These are phyloP conservation scores for Tiphia femorata DNA, from an alignment of 2,888 invertebrate genomes.

Conservation along the genomic window DNA sequence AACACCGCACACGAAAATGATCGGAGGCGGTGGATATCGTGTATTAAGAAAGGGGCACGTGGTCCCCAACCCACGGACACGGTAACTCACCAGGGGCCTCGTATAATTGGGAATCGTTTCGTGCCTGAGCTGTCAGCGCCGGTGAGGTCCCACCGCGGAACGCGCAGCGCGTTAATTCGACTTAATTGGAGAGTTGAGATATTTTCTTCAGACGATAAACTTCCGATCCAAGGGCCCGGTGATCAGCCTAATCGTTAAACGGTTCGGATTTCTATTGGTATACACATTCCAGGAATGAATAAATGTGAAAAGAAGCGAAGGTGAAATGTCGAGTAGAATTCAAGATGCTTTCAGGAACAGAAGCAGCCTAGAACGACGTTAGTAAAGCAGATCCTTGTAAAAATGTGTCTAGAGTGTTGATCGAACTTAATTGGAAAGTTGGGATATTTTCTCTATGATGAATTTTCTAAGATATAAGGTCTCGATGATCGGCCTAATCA, in stretches of 20 bases:
- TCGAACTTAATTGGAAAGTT: no score
- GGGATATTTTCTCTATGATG: no score
- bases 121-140: slow-evolving; percentile 36
- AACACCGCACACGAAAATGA: background rate
- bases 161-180: slow-evolving; percentile 35
- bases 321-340: background rate
- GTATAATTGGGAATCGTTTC: slow-evolving; percentile 44
- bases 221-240: background rate
- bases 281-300: background rate
- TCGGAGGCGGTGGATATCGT: background rate
- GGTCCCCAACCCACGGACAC: slow-evolving; percentile 15
- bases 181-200: slow-evolving; percentile 30
- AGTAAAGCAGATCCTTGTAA: no score
- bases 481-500: no score
- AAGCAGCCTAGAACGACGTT: no score
- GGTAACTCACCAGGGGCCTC: slow-evolving; percentile 31
- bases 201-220: slow-evolving; percentile 7
- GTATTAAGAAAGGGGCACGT: slow-evolving; percentile 5
- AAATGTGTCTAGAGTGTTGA: no score
- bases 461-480: no score
- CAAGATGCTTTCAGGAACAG: no score
- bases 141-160: slow-evolving; percentile 9
- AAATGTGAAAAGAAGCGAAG: no score
- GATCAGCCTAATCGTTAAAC: slow-evolving; percentile 3
- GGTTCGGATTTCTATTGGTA: background rate